These are phyloP conservation scores for Motacilla alba DNA, from an alignment of 2,113 vertebrate species.

Conservation along the genomic window DNA sequence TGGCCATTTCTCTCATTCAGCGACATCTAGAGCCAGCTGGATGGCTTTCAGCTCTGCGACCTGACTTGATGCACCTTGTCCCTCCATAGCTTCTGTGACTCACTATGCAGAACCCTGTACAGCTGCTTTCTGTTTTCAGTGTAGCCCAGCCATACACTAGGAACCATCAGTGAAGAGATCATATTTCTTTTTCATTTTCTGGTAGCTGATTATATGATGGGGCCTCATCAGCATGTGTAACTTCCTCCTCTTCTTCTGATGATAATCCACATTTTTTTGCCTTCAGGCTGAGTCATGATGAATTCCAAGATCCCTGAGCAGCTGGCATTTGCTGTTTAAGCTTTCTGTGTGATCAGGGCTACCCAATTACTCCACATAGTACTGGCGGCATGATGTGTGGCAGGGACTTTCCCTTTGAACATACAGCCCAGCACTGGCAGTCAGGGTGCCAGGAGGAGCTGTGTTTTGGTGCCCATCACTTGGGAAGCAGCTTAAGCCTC, in stretches of 20 bases:
- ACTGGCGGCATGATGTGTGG: neutral
- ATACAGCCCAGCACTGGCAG: neutral
- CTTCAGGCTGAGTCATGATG: neutral
- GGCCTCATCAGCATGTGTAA: neutral
- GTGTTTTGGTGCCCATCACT: neutral
- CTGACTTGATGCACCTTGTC: neutral
- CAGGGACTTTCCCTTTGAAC: neutral
- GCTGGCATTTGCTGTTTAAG: neutral
- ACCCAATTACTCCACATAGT: neutral
- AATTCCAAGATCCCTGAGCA: neutral
- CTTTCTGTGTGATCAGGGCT: too few relatives aligned
- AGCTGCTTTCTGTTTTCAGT: neutral
- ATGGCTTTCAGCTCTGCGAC: neutral
- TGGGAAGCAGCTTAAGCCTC: neutral
- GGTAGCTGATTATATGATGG: neutral
- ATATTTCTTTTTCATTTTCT: neutral
- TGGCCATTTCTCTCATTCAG: neutral
- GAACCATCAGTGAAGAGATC: neutral
- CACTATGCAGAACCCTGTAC: accelerated
- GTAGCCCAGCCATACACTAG: neutral
- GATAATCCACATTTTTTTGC: neutral
- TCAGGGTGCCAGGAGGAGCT: neutral
- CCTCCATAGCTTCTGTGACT: neutral
- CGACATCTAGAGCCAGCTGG: neutral
- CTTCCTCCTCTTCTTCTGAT: neutral